Evolutionary conservation across 2,888 invertebrate genomes (phyloP).

Genomic region (Drosophila hamatofila): DNA sequence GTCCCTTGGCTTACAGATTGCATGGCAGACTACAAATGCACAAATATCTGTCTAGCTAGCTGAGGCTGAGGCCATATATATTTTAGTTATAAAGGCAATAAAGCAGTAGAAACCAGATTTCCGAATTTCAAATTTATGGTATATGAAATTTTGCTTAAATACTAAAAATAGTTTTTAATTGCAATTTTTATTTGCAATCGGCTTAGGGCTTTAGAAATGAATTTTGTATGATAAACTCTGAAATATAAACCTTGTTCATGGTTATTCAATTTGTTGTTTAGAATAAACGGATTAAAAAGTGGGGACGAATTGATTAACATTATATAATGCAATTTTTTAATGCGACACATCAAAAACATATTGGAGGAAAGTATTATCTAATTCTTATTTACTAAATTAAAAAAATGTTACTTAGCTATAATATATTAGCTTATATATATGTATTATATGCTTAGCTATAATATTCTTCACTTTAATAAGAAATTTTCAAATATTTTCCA

Average conservation of each 20-base stretch:
- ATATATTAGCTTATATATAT: too few relatives aligned
- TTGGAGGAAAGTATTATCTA: too few relatives aligned
- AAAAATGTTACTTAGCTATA: too few relatives aligned
- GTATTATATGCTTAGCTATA: too few relatives aligned
- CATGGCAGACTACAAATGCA: not conserved
- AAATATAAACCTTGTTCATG: too few relatives aligned
- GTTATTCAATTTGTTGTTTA: too few relatives aligned
- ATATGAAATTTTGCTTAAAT: not conserved
- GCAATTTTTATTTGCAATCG: not conserved
- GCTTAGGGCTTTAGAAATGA: not conserved
- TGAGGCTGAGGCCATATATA: not conserved
- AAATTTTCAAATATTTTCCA: not conserved
- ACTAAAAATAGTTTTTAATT: not conserved
- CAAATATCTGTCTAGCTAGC: not conserved
- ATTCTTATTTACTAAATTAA: not conserved
- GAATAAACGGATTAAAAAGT: too few relatives aligned
- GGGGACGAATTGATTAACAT: too few relatives aligned
- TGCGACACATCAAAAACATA: too few relatives aligned
- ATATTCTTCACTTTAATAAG: not conserved
- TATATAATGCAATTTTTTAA: too few relatives aligned
- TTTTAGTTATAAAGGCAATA: not conserved
- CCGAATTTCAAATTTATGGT: not conserved
- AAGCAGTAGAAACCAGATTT: conserved; percentile 1
- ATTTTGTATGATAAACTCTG: not conserved
- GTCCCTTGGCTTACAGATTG: not conserved